Conservation (phyloP, 2,888 invertebrate species). For the Polyploca ridens region DNA sequence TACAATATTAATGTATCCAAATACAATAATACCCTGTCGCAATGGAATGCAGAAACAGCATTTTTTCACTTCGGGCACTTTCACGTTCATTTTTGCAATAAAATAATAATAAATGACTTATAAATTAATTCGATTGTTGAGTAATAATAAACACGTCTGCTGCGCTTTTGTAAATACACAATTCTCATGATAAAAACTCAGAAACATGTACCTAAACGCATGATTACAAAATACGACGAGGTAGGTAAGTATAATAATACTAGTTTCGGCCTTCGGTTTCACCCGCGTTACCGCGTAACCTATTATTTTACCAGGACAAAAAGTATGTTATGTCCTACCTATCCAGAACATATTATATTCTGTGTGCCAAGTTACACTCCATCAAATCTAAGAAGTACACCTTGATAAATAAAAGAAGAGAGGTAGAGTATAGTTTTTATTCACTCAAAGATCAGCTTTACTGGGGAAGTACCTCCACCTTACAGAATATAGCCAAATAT, state of each 20-base stretch:
- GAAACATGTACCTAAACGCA: neutral
- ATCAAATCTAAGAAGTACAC: too few relatives aligned
- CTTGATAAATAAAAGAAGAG: too few relatives aligned
- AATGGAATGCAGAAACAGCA: conserved; percentile 75
- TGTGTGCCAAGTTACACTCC: too few relatives aligned
- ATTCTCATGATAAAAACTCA: neutral
- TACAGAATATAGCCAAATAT: too few relatives aligned
- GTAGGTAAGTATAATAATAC: neutral
- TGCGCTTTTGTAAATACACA: neutral
- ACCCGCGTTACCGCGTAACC: too few relatives aligned
- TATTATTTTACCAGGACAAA: too few relatives aligned
- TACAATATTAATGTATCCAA: conserved; percentile 74
- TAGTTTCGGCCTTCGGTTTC: too few relatives aligned
- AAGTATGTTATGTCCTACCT: too few relatives aligned
- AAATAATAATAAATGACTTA: neutral
- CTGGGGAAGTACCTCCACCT: too few relatives aligned
- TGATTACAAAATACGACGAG: neutral
- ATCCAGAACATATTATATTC: too few relatives aligned
- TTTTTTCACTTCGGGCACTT: conserved; percentile 67
- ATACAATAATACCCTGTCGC: conserved; percentile 70
- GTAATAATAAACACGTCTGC: neutral
- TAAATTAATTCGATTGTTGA: neutral
- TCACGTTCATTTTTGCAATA: conserved; percentile 40
- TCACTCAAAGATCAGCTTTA: too few relatives aligned
- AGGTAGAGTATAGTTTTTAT: too few relatives aligned